Evolutionary conservation across 2,113 vertebrate genomes (phyloP), one percentile per base, ranked within the genome.

Genomic region (Sorex araneus): DNA sequence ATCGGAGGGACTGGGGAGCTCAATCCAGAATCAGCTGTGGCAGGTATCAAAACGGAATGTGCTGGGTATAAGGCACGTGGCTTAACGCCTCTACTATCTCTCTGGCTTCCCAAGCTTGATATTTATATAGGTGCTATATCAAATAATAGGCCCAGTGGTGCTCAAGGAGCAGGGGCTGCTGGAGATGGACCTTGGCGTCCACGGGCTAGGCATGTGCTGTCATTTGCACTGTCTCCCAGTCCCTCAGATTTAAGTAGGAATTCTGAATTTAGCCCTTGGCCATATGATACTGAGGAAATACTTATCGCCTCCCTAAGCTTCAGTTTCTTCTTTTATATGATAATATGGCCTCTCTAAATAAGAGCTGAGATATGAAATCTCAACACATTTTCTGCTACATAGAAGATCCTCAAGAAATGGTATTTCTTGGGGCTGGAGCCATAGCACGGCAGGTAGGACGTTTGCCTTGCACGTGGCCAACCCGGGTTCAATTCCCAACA

Each of bases 301-400:
- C 28, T 82, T 60, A 79, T 25, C 32, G n/a, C 32, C 36, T 32
- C 10, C 73, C 84, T 73, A 50, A 80, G 40, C 69, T 89, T 84
- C 54, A 21, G 60, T 63, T 71, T 84, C 60, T 64, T 87, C 40
- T 10, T 73, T 64, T 89, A 45, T 43, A 32, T 75, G 54, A 60
- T 34, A 83, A 60, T 45, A n/a, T 2, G 50, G n/a, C 60, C 8
- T 16, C 18, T 83, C 34, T 45, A 40, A 34, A 43, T 90, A 54
- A 81, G 60, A 75, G 43, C 92, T 57, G 57, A 92, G 74, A 95
- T 50, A 25, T 28, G 11, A 74, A 76, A 50, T 90, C 79, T 86
- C 77, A 63, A 27, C 32, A 36, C 10, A 23, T 57, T 79, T 88
- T 60, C 34, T 92, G 79, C 43, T 50, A 89, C 47, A 63, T 25